Evolutionary conservation across 2,888 invertebrate species (phyloP).

Genomic region (Helobdella robusta): DNA sequence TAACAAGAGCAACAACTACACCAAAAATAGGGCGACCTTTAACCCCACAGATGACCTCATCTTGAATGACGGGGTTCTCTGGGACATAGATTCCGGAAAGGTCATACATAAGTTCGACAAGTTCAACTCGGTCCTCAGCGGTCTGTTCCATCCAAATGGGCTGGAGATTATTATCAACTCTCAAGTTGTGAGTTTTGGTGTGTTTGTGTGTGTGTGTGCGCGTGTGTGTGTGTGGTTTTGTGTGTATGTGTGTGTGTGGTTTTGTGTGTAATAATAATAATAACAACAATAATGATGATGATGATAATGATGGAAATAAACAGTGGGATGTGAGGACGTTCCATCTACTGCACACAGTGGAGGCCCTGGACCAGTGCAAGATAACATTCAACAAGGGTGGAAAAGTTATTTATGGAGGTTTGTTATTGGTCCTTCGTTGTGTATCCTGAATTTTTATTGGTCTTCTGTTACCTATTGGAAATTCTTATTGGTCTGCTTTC

Average conservation of each 20-base stretch:
- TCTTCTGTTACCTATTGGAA: not conserved
- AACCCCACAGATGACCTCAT: slow-evolving; percentile 85
- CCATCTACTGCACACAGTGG: slow-evolving; percentile 83
- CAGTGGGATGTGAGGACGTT: slow-evolving; percentile 92
- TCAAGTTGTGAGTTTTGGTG: slow-evolving; percentile 59
- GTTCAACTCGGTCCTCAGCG: slow-evolving; percentile 83
- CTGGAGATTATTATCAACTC: slow-evolving; percentile 92
- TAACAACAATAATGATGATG: slow-evolving; percentile 1
- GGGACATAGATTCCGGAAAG: slow-evolving; percentile 75
- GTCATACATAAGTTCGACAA: slow-evolving; percentile 95
- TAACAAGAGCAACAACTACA: slow-evolving; percentile 79
- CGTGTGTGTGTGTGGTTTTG: not conserved
- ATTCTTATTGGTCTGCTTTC: not conserved
- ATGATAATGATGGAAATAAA: not conserved
- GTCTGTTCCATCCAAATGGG: slow-evolving; percentile 90
- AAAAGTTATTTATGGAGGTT: slow-evolving; percentile 72
- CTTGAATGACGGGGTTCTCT: slow-evolving; percentile 87
- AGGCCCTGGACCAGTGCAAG: slow-evolving; percentile 79
- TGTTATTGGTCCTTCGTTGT: too few species aligned
- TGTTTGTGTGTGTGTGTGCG: not conserved
- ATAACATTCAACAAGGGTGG: slow-evolving; percentile 78
- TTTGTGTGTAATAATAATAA: not conserved
- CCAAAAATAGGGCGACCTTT: slow-evolving; percentile 84
- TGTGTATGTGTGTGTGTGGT: not conserved
- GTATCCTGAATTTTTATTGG: not conserved